Base-by-base conservation (phyloP, 2,888 invertebrate genomes). In the Spodoptera littoralis region DNA sequence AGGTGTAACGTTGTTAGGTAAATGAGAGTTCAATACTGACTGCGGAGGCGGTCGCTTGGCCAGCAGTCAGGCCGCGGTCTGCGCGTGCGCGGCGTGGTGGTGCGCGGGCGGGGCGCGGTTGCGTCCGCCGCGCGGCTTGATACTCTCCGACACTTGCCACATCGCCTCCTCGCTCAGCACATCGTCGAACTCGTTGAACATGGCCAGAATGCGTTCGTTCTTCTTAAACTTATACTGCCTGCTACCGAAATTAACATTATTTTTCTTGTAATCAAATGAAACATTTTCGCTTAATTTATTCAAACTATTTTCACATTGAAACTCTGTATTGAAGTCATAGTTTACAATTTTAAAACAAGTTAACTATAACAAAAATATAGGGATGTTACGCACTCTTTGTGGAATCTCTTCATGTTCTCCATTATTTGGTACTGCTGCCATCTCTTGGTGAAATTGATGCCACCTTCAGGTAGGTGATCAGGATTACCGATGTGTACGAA, bases 391-490 rank as follows among this genome's bases (percentile, higher is more conserved):
- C 92, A 99, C 99, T 98, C 98, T 95, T 98, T 98, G 87, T 98
- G 98, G 92, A 99, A 99, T 88, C 98, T 96, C 89, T 99, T 98
- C 98, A 99, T 99, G 88, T 99, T 99, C 90, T 99, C 99, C 86
- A 99, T 97, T 75, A 99, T 99, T 87, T 99, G 98, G 90, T 98
- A 99, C 92, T 99, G 99, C 90, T 99, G 99, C 99, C 99, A 99
- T 80, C 99, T 95, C 94, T 99, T 99, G 11, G 98, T 98, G 92
- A 99, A 99, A 90, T 99, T 99, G 58, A 99, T 97, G 72, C 96
- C 96, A 63, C 98, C 98, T 82, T 99, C 98, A 11, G 97, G 96
- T 77, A 99, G 94, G 72, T 97, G 95, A 90, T 99, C 98, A 66
- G 96, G 98, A 92, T 99, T 99, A 51, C 99, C 99, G 87, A 99